Evolutionary conservation across 2,797 vertebrate species (phyloP).

Genomic region (Brotula barbata): DNA sequence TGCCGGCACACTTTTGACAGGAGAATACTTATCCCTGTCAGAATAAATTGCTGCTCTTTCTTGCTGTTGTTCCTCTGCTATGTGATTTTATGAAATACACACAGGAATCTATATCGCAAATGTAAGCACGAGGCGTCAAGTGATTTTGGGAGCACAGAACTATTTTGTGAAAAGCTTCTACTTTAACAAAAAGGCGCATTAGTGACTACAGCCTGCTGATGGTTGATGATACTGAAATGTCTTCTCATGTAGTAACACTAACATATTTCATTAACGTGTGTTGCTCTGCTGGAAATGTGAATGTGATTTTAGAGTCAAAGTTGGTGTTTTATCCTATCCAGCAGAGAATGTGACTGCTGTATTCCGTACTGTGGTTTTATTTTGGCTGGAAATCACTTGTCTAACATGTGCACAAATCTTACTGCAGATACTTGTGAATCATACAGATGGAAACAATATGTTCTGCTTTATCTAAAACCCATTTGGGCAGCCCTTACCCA

Average conservation of each 20-base stretch:
- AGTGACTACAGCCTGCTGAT: conserved; percentile 22
- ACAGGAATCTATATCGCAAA: neutral
- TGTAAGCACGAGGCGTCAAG: neutral
- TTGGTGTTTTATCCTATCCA: no score
- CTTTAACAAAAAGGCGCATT: conserved; percentile 4
- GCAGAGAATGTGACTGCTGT: no score
- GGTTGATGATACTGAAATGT: conserved; percentile 32
- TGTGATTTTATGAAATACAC: neutral
- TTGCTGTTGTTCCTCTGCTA: conserved; percentile 7
- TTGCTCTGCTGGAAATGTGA: conserved; percentile 31
- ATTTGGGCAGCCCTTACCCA: no score
- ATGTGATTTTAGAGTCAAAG: no score
- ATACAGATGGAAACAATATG: no score
- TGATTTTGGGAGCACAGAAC: neutral
- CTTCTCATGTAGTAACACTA: conserved; percentile 21
- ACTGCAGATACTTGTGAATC: no score
- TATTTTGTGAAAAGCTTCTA: conserved; percentile 11
- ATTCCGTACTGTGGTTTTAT: neutral
- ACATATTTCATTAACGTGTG: conserved; percentile 46
- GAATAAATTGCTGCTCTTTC: conserved; percentile 21
- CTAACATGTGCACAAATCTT: no score
- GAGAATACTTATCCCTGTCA: conserved; percentile 25
- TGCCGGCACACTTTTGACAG: conserved; percentile 6
- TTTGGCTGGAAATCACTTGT: no score
- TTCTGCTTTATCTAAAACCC: no score